Percentiles rank a stretch among this genome's conserved stretches.
phyloP scores from a whole-genome alignment of 2,113 vertebrate genomes.

The Phainopepla nitens region DNA sequence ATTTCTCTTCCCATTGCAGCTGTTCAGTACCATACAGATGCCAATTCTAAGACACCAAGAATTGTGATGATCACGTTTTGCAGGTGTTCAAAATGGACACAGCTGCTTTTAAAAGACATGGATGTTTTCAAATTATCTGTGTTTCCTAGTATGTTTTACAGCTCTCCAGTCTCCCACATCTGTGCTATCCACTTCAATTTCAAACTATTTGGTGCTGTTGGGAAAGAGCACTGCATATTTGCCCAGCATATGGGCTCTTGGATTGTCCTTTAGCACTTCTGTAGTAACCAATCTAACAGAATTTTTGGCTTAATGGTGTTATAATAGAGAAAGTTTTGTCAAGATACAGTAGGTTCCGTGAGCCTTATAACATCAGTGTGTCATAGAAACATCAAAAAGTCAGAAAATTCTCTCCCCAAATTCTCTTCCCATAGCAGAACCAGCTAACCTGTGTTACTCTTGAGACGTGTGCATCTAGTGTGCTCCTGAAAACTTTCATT shows the following conservation, averaged over 20 bases:
- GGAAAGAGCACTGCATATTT: not conserved
- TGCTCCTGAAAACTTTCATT: not conserved
- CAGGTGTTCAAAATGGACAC: not conserved
- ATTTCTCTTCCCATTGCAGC: not conserved
- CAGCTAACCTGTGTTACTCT: not conserved
- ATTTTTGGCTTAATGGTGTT: not conserved
- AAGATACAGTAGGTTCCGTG: not conserved
- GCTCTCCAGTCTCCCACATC: fast-evolving
- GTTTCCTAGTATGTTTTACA: not conserved
- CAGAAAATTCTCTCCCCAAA: not conserved
- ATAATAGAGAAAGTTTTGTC: not conserved
- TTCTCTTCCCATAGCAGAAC: not conserved
- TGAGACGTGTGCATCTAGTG: not conserved
- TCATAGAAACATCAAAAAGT: not conserved
- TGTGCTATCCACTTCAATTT: not conserved
- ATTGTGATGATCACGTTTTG: not conserved
- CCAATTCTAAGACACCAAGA: not conserved
- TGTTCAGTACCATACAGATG: not conserved
- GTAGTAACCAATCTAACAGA: not conserved
- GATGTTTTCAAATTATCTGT: not conserved
- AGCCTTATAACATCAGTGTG: not conserved
- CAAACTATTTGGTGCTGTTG: not conserved
- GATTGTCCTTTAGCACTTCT: not conserved
- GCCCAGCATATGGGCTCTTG: not conserved
- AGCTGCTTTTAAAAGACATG: not conserved